Evolutionary conservation across 2,797 vertebrate species (phyloP), one percentile per base, ranked within the genome.

Genomic region (Silurus aristotelis): DNA sequence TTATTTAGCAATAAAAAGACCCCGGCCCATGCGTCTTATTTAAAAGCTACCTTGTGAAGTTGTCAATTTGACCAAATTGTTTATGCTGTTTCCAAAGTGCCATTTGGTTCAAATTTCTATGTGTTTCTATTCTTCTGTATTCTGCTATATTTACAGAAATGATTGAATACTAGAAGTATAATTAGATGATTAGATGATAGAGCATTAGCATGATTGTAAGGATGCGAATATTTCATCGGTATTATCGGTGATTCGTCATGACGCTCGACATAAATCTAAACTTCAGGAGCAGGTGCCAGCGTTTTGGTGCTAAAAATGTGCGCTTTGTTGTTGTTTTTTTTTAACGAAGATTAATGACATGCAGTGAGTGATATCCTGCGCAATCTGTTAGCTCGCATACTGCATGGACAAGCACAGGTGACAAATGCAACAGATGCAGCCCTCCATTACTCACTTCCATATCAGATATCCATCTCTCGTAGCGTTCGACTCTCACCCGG

Each of bases 281-380:
- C 84, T 80, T 9, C 75, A 83, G 82, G 58, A 89, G 72, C 87
- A 88, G 82, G 84, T 83, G 86, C 63, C 84, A 86, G 82, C 76
- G 85, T 86, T 77, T 80, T 15, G 72, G 67, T 78, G 86, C 80
- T 38, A 52, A 67, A 88, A 84, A 87, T 48, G 60, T 84, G 61
- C 13, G 77, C 55, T 66, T 85, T 83, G 70, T 85, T 80, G 82
- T 87, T 52, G 48, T 52, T 52, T 84, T 77, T 78, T 80, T 85
- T 83, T 75, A 82, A 84, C 78, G 48, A 68, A 89, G 87, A 88
- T 89, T 86, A 84, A 88, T 87, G 87, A 81, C 87, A 86, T 87
- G 87, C 84, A 84, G 75, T 80, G 27, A 38, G 63, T 88, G 86
- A 88, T 88, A 87, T 86, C 84, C 87, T 83, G 79, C 52, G 82